Percentiles rank a stretch among this genome's conserved stretches.
Evolutionary conservation across 2,888 invertebrate genomes (phyloP).

Genomic region (Habroteleia sp.): DNA sequence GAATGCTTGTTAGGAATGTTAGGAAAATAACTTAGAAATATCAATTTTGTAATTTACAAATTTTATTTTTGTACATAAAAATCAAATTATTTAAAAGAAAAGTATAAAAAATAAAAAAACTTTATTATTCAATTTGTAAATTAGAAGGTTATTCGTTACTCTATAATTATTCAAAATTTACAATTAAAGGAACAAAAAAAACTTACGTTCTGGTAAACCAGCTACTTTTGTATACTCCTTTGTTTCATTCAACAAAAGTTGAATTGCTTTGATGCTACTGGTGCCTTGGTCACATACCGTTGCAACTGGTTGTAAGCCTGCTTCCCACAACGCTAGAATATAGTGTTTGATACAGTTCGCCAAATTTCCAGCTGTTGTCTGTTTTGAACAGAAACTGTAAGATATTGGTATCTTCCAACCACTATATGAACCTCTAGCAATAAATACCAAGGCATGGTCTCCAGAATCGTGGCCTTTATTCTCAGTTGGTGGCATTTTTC

Average conservation of each 20-base stretch:
- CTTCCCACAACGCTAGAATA: not conserved
- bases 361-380: constrained; percentile 2
- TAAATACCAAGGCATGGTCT: constrained; percentile 24
- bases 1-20: too few species aligned
- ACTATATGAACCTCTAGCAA: constrained; percentile 2
- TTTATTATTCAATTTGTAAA: too few species aligned
- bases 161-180: too few species aligned
- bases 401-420: constrained; percentile 21
- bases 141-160: too few species aligned
- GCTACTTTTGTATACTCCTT: not conserved
- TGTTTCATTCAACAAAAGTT: not conserved
- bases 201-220: too few species aligned
- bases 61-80: too few species aligned
- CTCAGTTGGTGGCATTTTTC: not conserved
- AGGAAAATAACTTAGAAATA: too few species aligned
- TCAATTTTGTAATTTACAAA: too few species aligned
- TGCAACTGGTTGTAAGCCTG: constrained; percentile 5
- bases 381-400: constrained; percentile 4
- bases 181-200: too few species aligned
- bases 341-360: constrained; percentile 3
- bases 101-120: too few species aligned
- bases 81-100: too few species aligned
- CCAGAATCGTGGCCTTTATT: too few species aligned
- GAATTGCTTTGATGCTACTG: constrained; percentile 9
- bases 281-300: constrained; percentile 21